These are phyloP conservation scores for Lagorchestes hirsutus DNA, from an alignment of 2,797 vertebrate genomes.

Conservation along the genomic window DNA sequence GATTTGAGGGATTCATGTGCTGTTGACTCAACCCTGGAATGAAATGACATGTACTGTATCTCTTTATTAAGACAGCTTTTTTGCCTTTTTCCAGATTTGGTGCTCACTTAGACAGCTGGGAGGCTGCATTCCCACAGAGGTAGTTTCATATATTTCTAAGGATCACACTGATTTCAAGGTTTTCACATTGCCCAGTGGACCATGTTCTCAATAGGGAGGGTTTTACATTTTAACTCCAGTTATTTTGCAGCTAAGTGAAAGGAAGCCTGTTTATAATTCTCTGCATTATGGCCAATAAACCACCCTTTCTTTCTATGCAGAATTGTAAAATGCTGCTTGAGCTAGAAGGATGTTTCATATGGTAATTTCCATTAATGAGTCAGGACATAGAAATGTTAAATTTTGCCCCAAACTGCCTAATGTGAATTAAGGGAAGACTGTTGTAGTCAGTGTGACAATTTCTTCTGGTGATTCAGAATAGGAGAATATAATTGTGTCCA, in stretches of 20 bases:
- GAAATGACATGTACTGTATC: neutral
- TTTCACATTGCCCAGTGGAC: neutral
- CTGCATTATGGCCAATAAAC: conserved; percentile 40
- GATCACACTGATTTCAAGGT: rapidly evolving
- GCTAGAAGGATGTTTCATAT: conserved; percentile 21
- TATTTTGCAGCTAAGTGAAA: conserved; percentile 31
- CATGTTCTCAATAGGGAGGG: neutral
- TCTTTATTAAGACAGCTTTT: neutral
- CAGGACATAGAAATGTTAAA: conserved; percentile 32
- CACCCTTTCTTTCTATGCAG: neutral
- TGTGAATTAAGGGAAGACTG: conserved; percentile 46
- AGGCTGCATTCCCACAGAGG: neutral
- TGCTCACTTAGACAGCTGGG: neutral
- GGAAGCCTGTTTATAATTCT: conserved; percentile 32
- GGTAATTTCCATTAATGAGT: conserved; percentile 63
- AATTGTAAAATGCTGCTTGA: conserved; percentile 20
- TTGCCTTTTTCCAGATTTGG: neutral
- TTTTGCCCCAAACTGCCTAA: conserved; percentile 16
- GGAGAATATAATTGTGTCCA: conserved; percentile 4
- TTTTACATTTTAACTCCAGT: neutral
- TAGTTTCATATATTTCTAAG: neutral
- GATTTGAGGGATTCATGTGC: rapidly evolving
- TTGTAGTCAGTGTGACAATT: conserved; percentile 5
- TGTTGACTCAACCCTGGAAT: neutral
- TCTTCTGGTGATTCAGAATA: conserved; percentile 45